These are phyloP conservation scores for Myotis lucifugus DNA, from an alignment of 2,113 vertebrate genomes.

Conservation along the genomic window DNA sequence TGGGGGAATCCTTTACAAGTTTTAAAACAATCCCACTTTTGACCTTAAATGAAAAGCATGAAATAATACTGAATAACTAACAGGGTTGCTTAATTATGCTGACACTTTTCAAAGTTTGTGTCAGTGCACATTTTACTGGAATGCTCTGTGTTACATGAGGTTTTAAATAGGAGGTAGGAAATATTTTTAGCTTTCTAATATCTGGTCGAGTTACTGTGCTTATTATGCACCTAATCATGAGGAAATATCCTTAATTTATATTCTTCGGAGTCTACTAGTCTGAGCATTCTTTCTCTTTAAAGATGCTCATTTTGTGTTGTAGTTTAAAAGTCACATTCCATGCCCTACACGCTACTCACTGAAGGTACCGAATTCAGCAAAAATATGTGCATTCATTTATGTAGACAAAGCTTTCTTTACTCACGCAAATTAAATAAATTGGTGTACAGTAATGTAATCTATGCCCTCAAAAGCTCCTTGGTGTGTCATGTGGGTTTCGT, in stretches of 20 bases:
- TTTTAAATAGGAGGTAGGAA: slow-evolving; percentile 43
- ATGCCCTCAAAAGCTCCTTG: neutral
- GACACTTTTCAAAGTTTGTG: slow-evolving; percentile 12
- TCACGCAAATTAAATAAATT: neutral
- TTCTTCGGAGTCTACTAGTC: neutral
- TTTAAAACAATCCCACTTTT: neutral
- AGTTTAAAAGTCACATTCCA: neutral
- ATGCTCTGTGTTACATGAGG: slow-evolving; percentile 37
- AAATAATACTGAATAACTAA: neutral
- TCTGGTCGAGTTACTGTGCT: neutral
- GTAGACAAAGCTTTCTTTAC: neutral
- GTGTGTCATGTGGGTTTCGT: neutral
- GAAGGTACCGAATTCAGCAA: neutral
- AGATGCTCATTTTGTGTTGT: slow-evolving; percentile 24
- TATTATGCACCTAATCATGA: neutral
- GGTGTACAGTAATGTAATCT: neutral
- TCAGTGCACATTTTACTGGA: slow-evolving; percentile 25
- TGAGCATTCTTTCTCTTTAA: neutral
- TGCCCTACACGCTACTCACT: neutral
- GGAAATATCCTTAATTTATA: neutral
- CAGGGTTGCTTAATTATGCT: neutral
- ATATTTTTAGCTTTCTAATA: slow-evolving; percentile 54
- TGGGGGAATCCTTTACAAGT: neutral
- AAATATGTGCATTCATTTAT: neutral
- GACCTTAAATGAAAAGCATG: neutral